Evolutionary conservation across 2,113 vertebrate genomes (phyloP), one percentile per base, ranked within the genome.

Genomic region (Suncus etruscus): DNA sequence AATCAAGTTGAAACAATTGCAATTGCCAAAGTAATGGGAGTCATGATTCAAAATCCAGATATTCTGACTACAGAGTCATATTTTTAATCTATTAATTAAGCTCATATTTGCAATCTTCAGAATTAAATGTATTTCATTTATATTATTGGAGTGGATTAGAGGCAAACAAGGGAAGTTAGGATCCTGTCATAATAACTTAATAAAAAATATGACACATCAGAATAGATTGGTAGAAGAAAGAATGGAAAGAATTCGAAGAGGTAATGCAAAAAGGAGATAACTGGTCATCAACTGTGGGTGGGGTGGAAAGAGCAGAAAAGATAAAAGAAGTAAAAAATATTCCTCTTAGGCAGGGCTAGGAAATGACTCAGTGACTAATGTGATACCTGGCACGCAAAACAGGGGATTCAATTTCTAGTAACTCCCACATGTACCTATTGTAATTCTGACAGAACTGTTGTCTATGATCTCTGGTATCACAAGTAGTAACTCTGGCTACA

Each of bases 11-110:
- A 75, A 1, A 31, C 68, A 86, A 86, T 5, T 80, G 50, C 61
- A 77, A 78, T 68, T 79, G 51, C 68, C 72, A 75, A 75, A 83
- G 89, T 61, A 88, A 74, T 10, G 5, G 58, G n/a, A 89, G 15
- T 70, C 81, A 27, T 54, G 20, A 89, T 80, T 89, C 29, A 65
- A 89, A 70, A 77, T 69, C 14, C 29, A 91, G 63, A 54, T 16
- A 29, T 50, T 91, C 74, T 78, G 29, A 75, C 74, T 83, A 51
- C 63, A 74, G 29, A 45, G 8, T 6, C 24, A 7, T 27, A 48
- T 39, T 80, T 20, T 79, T 61, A 91, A 50, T 54, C 70, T 61
- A 2, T 63, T 6, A 11, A 27, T 51, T 75, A 83, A 54, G 68
- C 47, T 79, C 32, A 63, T 45, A 61, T 70, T 1, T 54, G 32